Conservation (phyloP, 2,113 vertebrate genomes). For the Forbesichthys papilliferus region DNA sequence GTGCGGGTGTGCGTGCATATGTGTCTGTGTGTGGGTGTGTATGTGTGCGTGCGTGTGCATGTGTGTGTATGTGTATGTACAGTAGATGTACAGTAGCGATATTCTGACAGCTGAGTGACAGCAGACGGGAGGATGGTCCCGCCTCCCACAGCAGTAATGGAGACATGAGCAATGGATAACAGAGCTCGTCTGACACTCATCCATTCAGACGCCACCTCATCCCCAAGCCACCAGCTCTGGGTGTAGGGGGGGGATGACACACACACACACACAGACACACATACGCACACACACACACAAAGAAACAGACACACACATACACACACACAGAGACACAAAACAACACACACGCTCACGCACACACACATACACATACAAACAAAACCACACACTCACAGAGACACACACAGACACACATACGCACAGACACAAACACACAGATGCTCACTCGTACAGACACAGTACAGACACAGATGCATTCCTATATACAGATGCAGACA, state of each 20-base stretch:
- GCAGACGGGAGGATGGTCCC: constrained; percentile 28
- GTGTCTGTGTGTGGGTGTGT: background rate
- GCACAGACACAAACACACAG: background rate
- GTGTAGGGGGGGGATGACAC: too few relatives aligned
- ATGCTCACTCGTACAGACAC: background rate
- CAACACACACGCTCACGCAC: background rate
- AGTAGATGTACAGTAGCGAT: background rate
- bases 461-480: constrained; percentile 2
- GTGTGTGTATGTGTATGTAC: background rate
- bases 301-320: background rate
- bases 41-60: background rate
- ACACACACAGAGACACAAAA: constrained; percentile 13
- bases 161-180: constrained; percentile 46
- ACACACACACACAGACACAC: background rate
- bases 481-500: background rate
- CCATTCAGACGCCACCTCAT: constrained; percentile 35
- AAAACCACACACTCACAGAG: background rate
- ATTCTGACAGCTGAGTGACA: constrained; percentile 23
- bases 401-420: background rate
- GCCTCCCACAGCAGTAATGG: constrained; percentile 44
- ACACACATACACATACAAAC: background rate
- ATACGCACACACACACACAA: background rate
- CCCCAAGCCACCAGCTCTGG: background rate
- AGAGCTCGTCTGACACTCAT: constrained; percentile 48
- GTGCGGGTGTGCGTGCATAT: background rate